Base-by-base conservation (phyloP, 2,113 vertebrate species). In the Neodon shergylaensis region DNA sequence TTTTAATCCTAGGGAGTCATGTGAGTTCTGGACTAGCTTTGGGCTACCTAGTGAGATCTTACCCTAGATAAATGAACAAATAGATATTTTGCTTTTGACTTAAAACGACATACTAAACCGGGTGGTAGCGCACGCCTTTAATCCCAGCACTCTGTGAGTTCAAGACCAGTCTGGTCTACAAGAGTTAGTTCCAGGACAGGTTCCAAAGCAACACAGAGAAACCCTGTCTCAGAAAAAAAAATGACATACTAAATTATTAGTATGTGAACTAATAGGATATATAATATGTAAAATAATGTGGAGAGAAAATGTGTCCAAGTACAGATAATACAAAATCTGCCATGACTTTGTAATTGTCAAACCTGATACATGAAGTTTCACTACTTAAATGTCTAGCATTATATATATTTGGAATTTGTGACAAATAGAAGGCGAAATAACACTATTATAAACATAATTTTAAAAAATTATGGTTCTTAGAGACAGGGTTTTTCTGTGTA, bases 241-340 rank as follows among this genome's bases (percentile, higher is more conserved):
- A 82, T 61, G 22, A 39, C 65, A 70, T 49, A 74, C 44, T 81
- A 63, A 70, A 52, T 13, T n/a, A 72, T 52, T 22, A 58, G 78
- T n/a, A 81, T n/a, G 54, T 42, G 28, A 95, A 96, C 74, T 66
- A 86, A 83, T 52, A 24, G 68, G 31, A 65, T 81, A 94, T 66
- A 65, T 87, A 81, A 65, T 8, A 58, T 49, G 24, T 73, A 31
- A 83, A 83, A 31, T 39, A 65, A 63, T 9, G 61, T 82, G 49
- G 52, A 58, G 78, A 81, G 52, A 33, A 82, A n/a, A 39, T 81
- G 52, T 58, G 83, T 42, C 6, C 68, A 63, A 42, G 14, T 44
- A 79, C 44, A 89, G 26, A 86, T 36, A 36, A 90, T 86, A 90
- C 16, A 94, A 42, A 58, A 58, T 92, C 82, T 73, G 22, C 61